These are phyloP conservation scores for Tetrao urogallus DNA, from an alignment of 2,113 vertebrate genomes.

Conservation along the genomic window DNA sequence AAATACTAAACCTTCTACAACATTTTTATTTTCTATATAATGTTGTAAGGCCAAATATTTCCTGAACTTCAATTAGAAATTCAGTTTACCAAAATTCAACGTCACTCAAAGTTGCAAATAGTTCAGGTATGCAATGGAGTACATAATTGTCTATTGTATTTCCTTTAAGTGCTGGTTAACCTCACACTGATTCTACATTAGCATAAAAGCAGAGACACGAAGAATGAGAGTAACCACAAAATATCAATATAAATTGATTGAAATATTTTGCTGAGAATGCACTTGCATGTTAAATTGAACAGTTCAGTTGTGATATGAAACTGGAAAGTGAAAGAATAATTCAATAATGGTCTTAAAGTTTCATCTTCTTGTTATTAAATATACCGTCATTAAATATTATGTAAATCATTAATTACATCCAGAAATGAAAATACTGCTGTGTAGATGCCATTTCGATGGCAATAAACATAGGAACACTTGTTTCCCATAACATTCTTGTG, in stretches of 20 bases:
- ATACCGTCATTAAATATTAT: background rate
- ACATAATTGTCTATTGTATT: constrained; percentile 30
- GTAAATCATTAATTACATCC: constrained; percentile 21
- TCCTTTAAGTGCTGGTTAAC: constrained; percentile 48
- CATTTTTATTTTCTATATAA: background rate
- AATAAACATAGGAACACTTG: background rate
- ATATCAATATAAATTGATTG: constrained; percentile 39
- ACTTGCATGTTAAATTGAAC: constrained; percentile 18
- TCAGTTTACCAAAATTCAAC: constrained; percentile 36
- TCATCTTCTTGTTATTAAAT: background rate
- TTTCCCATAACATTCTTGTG: too few species aligned
- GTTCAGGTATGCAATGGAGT: background rate
- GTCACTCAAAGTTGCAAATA: constrained; percentile 21
- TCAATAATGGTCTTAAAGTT: constrained; percentile 24
- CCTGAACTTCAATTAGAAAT: constrained; percentile 38
- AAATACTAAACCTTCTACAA: background rate
- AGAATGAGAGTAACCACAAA: constrained; percentile 14
- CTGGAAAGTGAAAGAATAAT: background rate
- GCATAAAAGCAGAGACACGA: constrained; percentile 25
- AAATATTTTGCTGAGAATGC: constrained; percentile 33
- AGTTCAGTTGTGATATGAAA: background rate
- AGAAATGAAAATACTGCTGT: background rate
- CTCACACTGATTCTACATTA: constrained; percentile 3
- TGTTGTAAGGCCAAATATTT: background rate
- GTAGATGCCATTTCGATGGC: background rate